phyloP scores from a whole-genome alignment of 2,888 invertebrate genomes.

The Geotrupes spiniger region DNA sequence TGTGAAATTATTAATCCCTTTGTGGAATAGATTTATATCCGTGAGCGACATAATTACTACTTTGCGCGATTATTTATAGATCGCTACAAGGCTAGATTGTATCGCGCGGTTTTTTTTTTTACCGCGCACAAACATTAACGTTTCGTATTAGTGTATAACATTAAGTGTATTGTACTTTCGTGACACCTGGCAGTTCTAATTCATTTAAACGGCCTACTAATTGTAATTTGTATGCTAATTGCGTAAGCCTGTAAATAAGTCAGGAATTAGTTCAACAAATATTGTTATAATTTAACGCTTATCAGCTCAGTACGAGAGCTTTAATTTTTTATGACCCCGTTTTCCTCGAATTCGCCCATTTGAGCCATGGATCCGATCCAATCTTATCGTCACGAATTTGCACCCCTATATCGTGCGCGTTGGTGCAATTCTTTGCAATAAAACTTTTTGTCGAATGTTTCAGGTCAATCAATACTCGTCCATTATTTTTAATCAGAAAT shows the following conservation, averaged over 20 bases:
- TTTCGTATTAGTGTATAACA: neutral
- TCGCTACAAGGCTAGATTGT: conserved; percentile 11
- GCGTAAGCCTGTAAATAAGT: neutral
- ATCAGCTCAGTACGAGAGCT: no score
- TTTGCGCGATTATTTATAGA: conserved; percentile 22
- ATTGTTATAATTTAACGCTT: no score
- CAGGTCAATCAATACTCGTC: no score
- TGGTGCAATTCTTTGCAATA: no score
- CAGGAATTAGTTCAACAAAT: neutral
- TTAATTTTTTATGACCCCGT: no score
- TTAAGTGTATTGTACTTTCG: neutral
- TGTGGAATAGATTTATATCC: neutral
- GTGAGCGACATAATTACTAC: conserved; percentile 20
- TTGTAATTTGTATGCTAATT: neutral
- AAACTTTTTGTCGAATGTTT: no score
- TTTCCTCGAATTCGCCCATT: no score
- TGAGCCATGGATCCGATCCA: no score
- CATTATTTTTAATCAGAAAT: no score
- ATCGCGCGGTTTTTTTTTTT: conserved; percentile 7
- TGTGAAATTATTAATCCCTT: conserved; percentile 4
- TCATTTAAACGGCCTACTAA: neutral
- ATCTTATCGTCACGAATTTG: no score
- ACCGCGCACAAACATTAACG: conserved; percentile 1
- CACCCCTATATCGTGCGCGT: no score
- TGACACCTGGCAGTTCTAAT: neutral